Evolutionary conservation across 1,140 invertebrate species (phyloP).

Genomic region (Drosophila quadrilineata): DNA sequence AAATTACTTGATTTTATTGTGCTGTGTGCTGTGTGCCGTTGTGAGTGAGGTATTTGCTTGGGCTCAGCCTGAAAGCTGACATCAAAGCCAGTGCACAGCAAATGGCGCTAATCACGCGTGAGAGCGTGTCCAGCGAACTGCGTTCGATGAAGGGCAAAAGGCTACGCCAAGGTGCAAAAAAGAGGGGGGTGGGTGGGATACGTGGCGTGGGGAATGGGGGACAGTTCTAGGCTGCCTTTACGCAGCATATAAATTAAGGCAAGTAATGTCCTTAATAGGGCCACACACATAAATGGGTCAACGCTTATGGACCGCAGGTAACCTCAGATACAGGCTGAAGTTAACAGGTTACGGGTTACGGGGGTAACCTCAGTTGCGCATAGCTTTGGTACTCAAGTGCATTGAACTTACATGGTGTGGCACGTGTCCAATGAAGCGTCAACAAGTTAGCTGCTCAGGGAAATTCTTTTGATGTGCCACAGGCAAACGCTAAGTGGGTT

Average conservation of each 20-base stretch:
- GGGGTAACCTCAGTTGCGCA: too few relatives aligned
- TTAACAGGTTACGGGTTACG: too few relatives aligned
- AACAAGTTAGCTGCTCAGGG: conserved; percentile 45
- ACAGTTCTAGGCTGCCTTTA: not conserved
- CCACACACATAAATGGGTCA: conserved; percentile 23
- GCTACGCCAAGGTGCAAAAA: conserved; percentile 12
- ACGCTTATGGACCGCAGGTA: too few relatives aligned
- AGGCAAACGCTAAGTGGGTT: conserved; percentile 40
- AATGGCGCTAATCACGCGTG: conserved; percentile 64
- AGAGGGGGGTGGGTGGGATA: conserved; percentile 5
- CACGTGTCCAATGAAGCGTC: conserved; percentile 71
- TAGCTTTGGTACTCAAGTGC: too few relatives aligned
- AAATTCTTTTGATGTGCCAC: conserved; percentile 71
- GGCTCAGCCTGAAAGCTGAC: conserved; percentile 43
- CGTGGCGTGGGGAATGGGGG: not conserved
- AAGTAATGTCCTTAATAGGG: conserved; percentile 23
- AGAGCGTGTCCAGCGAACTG: conserved; percentile 43
- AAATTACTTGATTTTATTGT: too few relatives aligned
- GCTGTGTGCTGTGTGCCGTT: not conserved
- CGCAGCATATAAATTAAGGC: conserved; percentile 18
- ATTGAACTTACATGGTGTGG: conserved; percentile 72
- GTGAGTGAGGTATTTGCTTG: not conserved
- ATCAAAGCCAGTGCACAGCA: conserved; percentile 52
- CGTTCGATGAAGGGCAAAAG: conserved; percentile 37
- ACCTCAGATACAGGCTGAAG: too few relatives aligned